phyloP scores from a whole-genome alignment of 1,140 invertebrate genomes.

The Wasmannia auropunctata region DNA sequence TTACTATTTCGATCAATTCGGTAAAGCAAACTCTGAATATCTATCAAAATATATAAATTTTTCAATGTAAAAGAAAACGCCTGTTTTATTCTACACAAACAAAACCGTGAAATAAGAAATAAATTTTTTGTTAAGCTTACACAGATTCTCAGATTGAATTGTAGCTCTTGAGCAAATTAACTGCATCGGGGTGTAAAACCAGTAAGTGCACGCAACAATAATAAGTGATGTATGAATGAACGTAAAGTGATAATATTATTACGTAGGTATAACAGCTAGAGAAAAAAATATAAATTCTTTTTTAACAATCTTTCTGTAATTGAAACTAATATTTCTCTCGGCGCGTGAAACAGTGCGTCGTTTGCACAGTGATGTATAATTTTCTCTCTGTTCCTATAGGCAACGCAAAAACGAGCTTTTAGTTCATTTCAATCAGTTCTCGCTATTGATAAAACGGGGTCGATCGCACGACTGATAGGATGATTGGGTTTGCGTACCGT shows the following conservation, averaged over 20 bases:
- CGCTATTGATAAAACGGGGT: conserved; percentile 38
- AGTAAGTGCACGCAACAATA: neutral
- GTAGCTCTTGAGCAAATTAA: neutral
- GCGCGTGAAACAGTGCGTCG: neutral
- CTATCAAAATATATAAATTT: neutral
- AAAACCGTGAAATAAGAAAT: neutral
- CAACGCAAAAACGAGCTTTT: conserved; percentile 45
- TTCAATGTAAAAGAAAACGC: neutral
- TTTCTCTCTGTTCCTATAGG: conserved; percentile 32
- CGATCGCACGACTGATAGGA: conserved; percentile 43
- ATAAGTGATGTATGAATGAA: neutral
- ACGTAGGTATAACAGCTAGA: neutral
- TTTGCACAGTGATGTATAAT: conserved; percentile 45
- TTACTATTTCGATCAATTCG: neutral
- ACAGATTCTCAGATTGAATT: neutral
- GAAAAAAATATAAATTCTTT: neutral
- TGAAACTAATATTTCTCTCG: neutral
- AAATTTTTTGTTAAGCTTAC: neutral
- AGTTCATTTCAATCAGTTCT: conserved; percentile 46
- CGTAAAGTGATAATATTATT: conserved; percentile 2
- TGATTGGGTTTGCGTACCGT: conserved; percentile 40
- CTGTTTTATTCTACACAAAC: neutral
- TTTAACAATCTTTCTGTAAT: conserved; percentile 21
- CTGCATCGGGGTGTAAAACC: neutral
- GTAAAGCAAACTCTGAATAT: neutral